A percentile compares a stretch with the other conserved stretches of the same genome.
These are phyloP conservation scores for Belonocnema kinseyi DNA, from an alignment of 1,140 invertebrate genomes.

Conservation along the genomic window DNA sequence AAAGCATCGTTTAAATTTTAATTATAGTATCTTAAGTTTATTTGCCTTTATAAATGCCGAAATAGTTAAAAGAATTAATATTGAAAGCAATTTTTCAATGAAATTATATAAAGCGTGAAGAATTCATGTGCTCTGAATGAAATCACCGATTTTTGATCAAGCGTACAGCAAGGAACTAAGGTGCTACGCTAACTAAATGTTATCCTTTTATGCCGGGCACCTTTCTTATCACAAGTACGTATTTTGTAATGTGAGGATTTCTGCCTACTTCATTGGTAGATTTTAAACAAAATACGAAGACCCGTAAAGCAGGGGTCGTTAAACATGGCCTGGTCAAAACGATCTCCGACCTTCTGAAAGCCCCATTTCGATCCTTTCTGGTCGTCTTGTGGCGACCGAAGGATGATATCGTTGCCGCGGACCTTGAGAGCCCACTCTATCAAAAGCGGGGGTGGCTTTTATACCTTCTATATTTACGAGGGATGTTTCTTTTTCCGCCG, in stretches of 20 bases:
- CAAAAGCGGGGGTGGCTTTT: slow-evolving; percentile 70
- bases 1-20: too few relatives aligned
- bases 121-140: too few relatives aligned
- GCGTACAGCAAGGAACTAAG: too few relatives aligned
- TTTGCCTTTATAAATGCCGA: too few relatives aligned
- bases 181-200: too few relatives aligned
- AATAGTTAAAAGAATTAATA: too few relatives aligned
- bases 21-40: too few relatives aligned
- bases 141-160: too few relatives aligned
- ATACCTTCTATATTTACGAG: slow-evolving; percentile 73
- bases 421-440: slow-evolving; percentile 72
- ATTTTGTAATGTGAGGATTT: background rate
- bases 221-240: background rate
- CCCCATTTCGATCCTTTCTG: slow-evolving; percentile 55
- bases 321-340: slow-evolving; percentile 53
- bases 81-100: too few relatives aligned
- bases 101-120: too few relatives aligned
- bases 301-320: slow-evolving; percentile 67
- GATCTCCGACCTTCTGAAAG: slow-evolving; percentile 42
- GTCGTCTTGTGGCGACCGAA: slow-evolving; percentile 60
- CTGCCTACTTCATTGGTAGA: slow-evolving; percentile 59
- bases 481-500: slow-evolving; percentile 69
- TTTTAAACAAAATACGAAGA: slow-evolving; percentile 69
- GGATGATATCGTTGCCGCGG: slow-evolving; percentile 59
- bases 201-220: too few relatives aligned